Percentiles rank a stretch among this genome's conserved stretches.
Evolutionary conservation across 1,140 invertebrate genomes (phyloP).

Genomic region (Triops longicaudatus): DNA sequence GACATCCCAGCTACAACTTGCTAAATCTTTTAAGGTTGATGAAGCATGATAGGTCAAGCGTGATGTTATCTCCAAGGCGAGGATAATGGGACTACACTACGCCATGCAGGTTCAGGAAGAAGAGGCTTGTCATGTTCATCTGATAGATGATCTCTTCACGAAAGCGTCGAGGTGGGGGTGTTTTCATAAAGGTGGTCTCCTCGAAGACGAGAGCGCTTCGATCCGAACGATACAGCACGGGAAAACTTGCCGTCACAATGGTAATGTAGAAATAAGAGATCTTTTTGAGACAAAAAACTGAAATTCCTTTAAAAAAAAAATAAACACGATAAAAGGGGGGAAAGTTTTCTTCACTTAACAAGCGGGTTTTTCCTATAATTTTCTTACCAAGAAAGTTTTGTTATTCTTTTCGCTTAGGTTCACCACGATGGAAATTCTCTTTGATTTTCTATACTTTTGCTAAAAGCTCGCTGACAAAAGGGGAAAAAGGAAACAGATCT

Average conservation of each 20-base stretch:
- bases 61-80: background rate
- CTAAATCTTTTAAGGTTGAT: background rate
- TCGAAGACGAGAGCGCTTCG: background rate
- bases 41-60: constrained; percentile 7
- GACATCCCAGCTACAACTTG: background rate
- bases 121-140: no score
- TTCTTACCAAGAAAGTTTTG: background rate
- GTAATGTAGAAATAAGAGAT: no score
- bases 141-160: no score
- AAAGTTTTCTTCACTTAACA: no score
- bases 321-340: no score
- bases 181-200: background rate
- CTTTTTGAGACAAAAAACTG: no score
- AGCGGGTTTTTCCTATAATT: background rate
- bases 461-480: background rate
- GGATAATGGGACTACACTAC: no score
- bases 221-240: background rate
- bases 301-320: no score
- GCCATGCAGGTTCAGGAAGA: no score
- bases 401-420: background rate
- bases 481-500: background rate
- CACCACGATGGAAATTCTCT: background rate
- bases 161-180: background rate
- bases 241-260: background rate
- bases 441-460: background rate